Conservation (phyloP, 1,140 invertebrate genomes). For the Leptonema lineaticorne region DNA sequence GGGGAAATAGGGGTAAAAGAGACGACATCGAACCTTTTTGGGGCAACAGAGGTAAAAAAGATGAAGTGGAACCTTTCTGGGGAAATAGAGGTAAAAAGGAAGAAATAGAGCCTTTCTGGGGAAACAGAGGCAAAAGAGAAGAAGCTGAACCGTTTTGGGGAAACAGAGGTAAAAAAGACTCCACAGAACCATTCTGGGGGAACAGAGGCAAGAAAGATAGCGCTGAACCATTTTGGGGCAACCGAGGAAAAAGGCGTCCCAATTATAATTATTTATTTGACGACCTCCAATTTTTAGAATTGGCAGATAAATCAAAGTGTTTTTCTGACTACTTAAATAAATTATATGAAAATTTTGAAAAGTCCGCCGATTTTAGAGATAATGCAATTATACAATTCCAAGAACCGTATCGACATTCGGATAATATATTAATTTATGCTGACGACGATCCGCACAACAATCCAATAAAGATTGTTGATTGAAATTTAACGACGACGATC, state of each 20-base stretch:
- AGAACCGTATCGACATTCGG: not conserved
- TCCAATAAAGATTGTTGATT: not conserved
- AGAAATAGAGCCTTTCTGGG: slow-evolving; percentile 36
- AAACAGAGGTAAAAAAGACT: slow-evolving; percentile 36
- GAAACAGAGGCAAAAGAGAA: slow-evolving; percentile 35
- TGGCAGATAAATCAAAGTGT: not conserved
- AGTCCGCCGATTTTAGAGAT: not conserved
- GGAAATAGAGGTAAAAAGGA: slow-evolving; percentile 39
- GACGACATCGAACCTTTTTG: slow-evolving; percentile 38
- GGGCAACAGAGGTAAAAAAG: slow-evolving; percentile 43
- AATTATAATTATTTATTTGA: not conserved
- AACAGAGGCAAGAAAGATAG: slow-evolving; percentile 42
- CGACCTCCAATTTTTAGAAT: not conserved
- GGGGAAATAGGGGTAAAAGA: slow-evolving; percentile 38
- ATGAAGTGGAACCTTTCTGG: slow-evolving; percentile 34
- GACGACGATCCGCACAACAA: not conserved
- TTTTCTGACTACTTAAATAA: not conserved
- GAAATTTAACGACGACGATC: not conserved
- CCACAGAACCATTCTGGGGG: slow-evolving; percentile 40
- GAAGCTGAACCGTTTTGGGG: slow-evolving; percentile 36
- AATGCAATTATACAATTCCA: not conserved
- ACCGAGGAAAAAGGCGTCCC: slow-evolving; percentile 42
- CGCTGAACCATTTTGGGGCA: slow-evolving; percentile 46
- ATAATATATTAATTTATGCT: slow-evolving; percentile 4
- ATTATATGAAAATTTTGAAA: not conserved